Base-by-base conservation (phyloP, 2,888 invertebrate species). In the Serrognathus titanus region DNA sequence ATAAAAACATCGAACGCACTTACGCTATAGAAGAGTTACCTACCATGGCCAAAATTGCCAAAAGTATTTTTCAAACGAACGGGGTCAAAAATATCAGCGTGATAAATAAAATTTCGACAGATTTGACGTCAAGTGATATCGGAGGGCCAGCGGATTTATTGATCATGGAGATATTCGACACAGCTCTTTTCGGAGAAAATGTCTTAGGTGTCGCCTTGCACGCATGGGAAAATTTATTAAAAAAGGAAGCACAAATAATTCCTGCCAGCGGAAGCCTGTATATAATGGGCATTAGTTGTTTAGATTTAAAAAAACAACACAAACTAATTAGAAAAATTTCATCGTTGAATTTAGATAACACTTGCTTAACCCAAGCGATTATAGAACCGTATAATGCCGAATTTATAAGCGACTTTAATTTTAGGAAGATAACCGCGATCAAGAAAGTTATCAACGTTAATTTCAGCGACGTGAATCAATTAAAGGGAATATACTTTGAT, bases 101-200 rank as follows among this genome's bases (percentile, higher is more conserved):
- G 24, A 70, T 88, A 6, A 80, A 83, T 54, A 83, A 83, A 67
- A 75, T 82, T 71, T 90, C 90, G 39, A 48, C 51, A 6, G 46
- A 55, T 35, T 46, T 60, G 10, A 46, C 11, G 6, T 16, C 10
- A 8, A 20, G n/a, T 13, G 50, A 48, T 11, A 53, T 60, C 9
- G 16, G 41, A 13, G 56, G 56, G 3, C 10, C 36, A 45, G 53
- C 54, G 7, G 53, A 61, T 50, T 48, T 91, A 45, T 74, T 92
- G 51, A 81, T 92, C 1, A 90, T 89, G 2, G 92, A 93, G 77
- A 85, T 87, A 61, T 88, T 92, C 78, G 92, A 92, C 79, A 86
- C 88, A 48, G 91, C 87, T 0, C 71, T 92, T 24, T 86, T 92
- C 74, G 92, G 92, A 1, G 92, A 92, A 75, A 82, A 84, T 66